Evolutionary conservation across 35 echinoderm and acorn worm species (phyloP), one percentile per base, ranked within the genome.

Genomic region (Heliocidaris erythrogramma): DNA sequence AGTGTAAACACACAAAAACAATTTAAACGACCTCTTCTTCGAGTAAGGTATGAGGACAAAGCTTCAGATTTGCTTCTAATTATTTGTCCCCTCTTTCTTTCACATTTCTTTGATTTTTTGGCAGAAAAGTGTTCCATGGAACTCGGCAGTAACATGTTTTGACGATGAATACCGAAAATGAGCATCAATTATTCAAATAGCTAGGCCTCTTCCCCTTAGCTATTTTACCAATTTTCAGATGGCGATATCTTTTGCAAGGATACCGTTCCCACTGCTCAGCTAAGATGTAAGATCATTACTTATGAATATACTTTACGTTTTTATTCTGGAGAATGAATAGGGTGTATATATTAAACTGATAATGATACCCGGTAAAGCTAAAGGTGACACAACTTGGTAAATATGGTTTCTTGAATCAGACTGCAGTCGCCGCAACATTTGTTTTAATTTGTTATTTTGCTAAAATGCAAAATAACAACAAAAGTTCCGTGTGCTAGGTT

Each of bases 141-240:
- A 78, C 27, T 7, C 2, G 65, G 65, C 7, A 78, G 65, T 18
- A 17, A 78, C 18, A 21, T n/a, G 27, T 78, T 78, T n/a, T n/a
- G 27, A 78, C 27, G 18, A 78, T 21, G 17, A 78, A 78, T 27
- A 21, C n/a, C 65, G 18, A 78, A 56, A 78, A 78, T 78, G 65
- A 27, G 65, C 65, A 78, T 78, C 65, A 78, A 78, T 78, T 78
- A 78, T 78, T 78, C 65, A 78, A 78, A 78, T 27, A 24, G 65
- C 65, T 78, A 42, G 65, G 65, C 65, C 65, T 78, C 65, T 78
- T 21, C 65, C 65, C 27, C 27, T 78, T 21, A 24, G 65, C 65
- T 78, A n/a, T 78, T 78, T 78, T 78, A 78, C 65, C 21, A n/a
- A 78, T 78, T 78, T 78, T n/a, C 65, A 78, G 65, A 78, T 78